Evolutionary conservation across 1,140 invertebrate species (phyloP).

Genomic region (Limonius californicus): DNA sequence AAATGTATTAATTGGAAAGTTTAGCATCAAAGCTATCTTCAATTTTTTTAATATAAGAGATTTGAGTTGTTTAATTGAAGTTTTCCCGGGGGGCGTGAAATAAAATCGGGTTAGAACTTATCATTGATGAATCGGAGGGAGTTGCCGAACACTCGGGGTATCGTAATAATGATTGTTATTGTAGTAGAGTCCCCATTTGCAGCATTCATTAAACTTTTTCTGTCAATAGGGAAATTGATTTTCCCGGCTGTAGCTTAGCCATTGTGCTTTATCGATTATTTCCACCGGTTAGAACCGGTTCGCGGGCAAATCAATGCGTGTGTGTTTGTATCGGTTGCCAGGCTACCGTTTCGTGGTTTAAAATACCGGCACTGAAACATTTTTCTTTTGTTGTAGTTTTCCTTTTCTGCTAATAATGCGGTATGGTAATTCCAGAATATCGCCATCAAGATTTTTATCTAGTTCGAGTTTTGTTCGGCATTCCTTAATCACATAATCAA

Average conservation of each 20-base stretch:
- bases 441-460: constrained; percentile 9
- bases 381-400: constrained; percentile 18
- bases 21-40: no score
- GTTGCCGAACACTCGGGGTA: no score
- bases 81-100: no score
- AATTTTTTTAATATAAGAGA: no score
- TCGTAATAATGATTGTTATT: no score
- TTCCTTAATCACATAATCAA: constrained; percentile 6
- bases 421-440: constrained; percentile 5
- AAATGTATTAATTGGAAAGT: no score
- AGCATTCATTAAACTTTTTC: not conserved
- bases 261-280: constrained; percentile 42
- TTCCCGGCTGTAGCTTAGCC: constrained; percentile 34
- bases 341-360: constrained; percentile 39
- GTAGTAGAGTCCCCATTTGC: no score
- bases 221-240: constrained; percentile 30
- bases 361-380: constrained; percentile 18
- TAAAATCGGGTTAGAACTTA: no score
- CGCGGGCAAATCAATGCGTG: constrained; percentile 41
- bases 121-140: no score
- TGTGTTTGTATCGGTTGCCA: constrained; percentile 44
- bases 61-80: no score
- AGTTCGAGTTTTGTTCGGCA: not conserved
- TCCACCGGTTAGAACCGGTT: constrained; percentile 37
- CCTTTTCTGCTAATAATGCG: constrained; percentile 9